A percentile compares a stretch with the other conserved stretches of the same genome.
These are phyloP conservation scores for Thalassarche chlororhynchos DNA, from an alignment of 2,113 vertebrate genomes.

Conservation along the genomic window DNA sequence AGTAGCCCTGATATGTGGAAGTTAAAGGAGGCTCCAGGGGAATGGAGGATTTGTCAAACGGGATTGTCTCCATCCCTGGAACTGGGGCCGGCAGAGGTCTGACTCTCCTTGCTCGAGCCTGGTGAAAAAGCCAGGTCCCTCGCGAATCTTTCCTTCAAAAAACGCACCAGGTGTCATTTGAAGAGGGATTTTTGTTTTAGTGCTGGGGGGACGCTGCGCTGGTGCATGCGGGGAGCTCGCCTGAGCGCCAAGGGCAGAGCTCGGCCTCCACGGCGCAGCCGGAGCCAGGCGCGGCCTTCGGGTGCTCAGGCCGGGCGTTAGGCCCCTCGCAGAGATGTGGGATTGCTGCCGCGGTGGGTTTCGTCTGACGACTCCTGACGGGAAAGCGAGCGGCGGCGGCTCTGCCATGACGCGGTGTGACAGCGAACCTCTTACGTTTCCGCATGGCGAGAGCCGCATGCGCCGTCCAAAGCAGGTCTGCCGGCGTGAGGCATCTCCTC, in stretches of 20 bases:
- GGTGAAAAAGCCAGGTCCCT: neutral
- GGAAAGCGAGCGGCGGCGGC: accelerated
- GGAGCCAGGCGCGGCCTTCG: accelerated
- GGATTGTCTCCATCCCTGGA: neutral
- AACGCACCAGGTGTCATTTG: accelerated
- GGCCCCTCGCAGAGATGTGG: accelerated
- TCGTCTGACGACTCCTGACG: neutral
- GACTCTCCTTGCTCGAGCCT: neutral
- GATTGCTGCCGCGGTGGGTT: neutral
- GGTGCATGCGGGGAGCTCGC: neutral
- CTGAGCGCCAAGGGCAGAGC: neutral
- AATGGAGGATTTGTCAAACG: accelerated
- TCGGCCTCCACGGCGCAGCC: accelerated
- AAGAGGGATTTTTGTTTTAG: neutral
- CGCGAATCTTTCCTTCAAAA: neutral
- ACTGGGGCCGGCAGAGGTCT: neutral
- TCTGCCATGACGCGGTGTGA: neutral
- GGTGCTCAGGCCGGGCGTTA: accelerated
- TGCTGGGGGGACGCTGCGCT: accelerated
- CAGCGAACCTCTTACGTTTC: neutral
- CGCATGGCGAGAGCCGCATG: neutral
- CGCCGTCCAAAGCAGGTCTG: accelerated
- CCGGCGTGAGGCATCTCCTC: neutral
- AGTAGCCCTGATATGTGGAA: neutral
- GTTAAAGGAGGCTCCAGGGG: neutral